A percentile compares a stretch with the other conserved stretches of the same genome.
Conservation (phyloP, 2,797 vertebrate genomes). For the Delichon dasypus region DNA sequence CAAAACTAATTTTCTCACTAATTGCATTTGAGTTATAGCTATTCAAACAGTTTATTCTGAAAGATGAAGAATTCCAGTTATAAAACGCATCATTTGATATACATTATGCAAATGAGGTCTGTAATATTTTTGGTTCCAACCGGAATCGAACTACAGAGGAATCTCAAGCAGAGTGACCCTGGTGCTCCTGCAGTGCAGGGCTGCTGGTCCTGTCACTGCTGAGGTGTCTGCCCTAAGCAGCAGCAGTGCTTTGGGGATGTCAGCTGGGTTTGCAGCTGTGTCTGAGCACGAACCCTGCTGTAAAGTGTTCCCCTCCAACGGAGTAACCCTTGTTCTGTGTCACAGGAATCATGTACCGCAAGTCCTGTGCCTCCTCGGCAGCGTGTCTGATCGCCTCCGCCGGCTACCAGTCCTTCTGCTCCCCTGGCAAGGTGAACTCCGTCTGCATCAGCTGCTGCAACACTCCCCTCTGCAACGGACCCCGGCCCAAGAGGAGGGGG, state of each 20-base stretch:
- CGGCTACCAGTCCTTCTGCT: conserved; percentile 98
- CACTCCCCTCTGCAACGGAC: conserved; percentile 94
- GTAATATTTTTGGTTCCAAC: background rate
- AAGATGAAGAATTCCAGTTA: background rate
- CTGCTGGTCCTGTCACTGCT: background rate
- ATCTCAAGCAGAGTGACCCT: background rate
- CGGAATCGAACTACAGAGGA: background rate
- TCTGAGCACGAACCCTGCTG: background rate
- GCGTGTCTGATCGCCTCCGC: conserved; percentile 96
- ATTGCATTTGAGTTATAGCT: conserved; percentile 13
- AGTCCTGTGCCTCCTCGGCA: conserved; percentile 92
- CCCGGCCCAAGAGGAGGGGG: conserved; percentile 84
- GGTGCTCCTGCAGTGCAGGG: background rate
- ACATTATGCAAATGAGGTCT: background rate
- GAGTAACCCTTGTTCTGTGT: conserved; percentile 59
- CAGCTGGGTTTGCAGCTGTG: background rate
- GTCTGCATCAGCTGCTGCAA: conserved; percentile 98
- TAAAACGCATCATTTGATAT: conserved; percentile 30
- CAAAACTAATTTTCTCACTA: background rate
- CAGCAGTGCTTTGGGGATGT: background rate
- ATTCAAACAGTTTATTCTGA: background rate
- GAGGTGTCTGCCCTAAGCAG: background rate
- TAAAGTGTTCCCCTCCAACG: background rate
- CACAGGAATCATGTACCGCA: conserved; percentile 92
- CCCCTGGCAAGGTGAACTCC: conserved; percentile 90